phyloP scores from a whole-genome alignment of 2,888 invertebrate genomes.

The Poecilobothrus nobilitatus region DNA sequence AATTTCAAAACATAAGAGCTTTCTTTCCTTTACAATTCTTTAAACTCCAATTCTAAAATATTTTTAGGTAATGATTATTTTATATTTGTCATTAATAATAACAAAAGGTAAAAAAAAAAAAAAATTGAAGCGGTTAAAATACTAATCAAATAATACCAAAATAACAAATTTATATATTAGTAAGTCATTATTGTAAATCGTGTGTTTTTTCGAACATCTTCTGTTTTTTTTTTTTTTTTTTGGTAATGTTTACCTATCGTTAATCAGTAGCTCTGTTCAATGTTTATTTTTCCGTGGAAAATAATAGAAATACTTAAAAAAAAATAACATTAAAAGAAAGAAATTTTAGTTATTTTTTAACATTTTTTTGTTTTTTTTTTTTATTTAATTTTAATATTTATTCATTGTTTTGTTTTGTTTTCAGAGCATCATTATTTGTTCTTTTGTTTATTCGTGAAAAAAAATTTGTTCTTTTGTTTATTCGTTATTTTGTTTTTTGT shows the following conservation, averaged over 20 bases:
- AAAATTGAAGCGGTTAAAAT: not conserved
- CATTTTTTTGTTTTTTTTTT: not conserved
- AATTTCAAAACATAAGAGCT: too few species aligned
- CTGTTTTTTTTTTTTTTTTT: not conserved
- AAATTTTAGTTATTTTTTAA: not conserved
- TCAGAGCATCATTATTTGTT: not conserved
- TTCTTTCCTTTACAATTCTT: too few species aligned
- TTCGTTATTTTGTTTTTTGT: not conserved
- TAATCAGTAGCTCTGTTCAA: not conserved
- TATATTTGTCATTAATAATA: not conserved
- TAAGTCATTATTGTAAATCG: too few species aligned
- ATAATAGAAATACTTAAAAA: not conserved
- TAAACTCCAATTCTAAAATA: not conserved
- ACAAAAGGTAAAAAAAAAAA: not conserved
- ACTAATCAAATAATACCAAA: not conserved
- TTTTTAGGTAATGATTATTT: not conserved
- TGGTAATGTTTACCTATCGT: not conserved
- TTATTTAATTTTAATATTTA: not conserved
- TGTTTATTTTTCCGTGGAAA: not conserved
- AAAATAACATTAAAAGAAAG: not conserved
- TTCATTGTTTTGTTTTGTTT: too few species aligned
- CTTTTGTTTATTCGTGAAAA: not conserved
- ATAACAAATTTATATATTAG: too few species aligned
- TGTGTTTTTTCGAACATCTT: too few species aligned
- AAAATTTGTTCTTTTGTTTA: not conserved